Conservation (phyloP, 2,113 vertebrate genomes). For the Ondatra zibethicus region DNA sequence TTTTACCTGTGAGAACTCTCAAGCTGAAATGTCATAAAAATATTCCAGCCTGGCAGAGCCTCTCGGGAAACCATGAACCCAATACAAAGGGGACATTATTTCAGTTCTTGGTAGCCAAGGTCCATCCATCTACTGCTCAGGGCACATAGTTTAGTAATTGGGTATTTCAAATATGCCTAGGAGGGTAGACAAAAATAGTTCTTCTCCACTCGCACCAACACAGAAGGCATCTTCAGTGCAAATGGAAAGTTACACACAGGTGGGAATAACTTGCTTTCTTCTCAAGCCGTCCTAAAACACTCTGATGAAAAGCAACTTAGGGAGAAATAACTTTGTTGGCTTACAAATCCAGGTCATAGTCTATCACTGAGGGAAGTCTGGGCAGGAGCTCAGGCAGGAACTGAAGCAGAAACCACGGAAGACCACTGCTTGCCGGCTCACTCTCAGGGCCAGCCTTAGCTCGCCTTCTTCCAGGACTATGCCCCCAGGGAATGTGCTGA, state of each 20-base stretch:
- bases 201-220: neutral
- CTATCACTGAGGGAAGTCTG: neutral
- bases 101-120: neutral
- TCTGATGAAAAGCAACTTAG: neutral
- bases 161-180: conserved; percentile 17
- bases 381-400: neutral
- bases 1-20: neutral
- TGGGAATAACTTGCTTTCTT: too few relatives aligned
- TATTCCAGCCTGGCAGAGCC: neutral
- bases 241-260: neutral
- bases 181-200: conserved; percentile 2
- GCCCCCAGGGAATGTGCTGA: neutral
- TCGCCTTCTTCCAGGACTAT: neutral
- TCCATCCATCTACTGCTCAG: neutral
- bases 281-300: neutral
- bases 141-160: conserved; percentile 47
- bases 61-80: neutral
- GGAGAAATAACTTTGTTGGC: neutral
- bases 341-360: neutral
- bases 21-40: conserved; percentile 18
- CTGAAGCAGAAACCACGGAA: neutral
- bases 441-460: too few relatives aligned
- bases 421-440: neutral
- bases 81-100: conserved; percentile 50
- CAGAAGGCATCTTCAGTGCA: neutral